Evolutionary conservation across 2,797 vertebrate species (phyloP).

Genomic region (Trichosurus vulpecula): DNA sequence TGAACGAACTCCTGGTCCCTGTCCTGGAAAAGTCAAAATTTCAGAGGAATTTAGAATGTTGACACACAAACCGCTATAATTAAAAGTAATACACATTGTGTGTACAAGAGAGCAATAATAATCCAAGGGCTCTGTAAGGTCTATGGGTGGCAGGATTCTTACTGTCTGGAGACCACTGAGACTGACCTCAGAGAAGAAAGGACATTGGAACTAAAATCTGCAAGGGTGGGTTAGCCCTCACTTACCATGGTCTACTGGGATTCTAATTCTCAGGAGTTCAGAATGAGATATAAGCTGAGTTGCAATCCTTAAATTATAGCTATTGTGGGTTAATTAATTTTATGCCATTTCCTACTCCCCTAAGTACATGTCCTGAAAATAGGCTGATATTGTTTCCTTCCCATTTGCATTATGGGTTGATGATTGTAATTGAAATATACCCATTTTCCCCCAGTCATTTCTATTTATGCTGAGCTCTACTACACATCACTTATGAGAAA

Average conservation of each 20-base stretch:
- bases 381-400: neutral
- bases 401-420: neutral
- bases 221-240: neutral
- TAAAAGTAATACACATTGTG: neutral
- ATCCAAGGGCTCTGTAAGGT: neutral
- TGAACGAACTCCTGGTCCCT: neutral
- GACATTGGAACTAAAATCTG: neutral
- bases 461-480: neutral
- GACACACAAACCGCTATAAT: neutral
- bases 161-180: neutral
- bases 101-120: neutral
- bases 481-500: neutral
- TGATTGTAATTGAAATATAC: conserved; percentile 7
- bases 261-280: conserved; percentile 25
- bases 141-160: neutral
- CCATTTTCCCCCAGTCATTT: conserved; percentile 23
- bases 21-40: neutral
- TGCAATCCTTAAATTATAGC: conserved; percentile 16
- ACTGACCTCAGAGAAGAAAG: neutral
- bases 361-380: conserved; percentile 41
- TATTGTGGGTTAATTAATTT: conserved; percentile 15
- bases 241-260: conserved; percentile 7
- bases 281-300: conserved; percentile 38
- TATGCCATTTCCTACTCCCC: conserved; percentile 3
- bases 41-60: neutral